Conservation (phyloP, 1,140 invertebrate species). For the Oedothorax gibbosus region DNA sequence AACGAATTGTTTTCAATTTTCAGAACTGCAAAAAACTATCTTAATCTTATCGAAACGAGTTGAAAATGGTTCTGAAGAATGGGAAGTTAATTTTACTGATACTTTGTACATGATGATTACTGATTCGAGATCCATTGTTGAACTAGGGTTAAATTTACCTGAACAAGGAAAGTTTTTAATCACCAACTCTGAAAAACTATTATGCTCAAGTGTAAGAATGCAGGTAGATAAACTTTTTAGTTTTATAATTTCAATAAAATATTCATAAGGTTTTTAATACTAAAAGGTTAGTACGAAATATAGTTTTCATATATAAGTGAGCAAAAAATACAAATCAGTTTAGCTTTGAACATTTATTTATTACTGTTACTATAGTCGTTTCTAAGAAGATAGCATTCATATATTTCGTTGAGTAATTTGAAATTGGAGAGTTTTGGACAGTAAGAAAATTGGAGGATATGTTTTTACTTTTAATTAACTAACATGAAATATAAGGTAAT, state of each 20-base stretch:
- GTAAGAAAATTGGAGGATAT: no score
- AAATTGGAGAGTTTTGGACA: no score
- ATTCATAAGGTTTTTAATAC: background rate
- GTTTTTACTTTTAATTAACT: no score
- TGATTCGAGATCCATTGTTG: conserved; percentile 35
- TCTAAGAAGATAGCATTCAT: no score
- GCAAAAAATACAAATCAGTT: no score
- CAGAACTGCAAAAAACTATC: conserved; percentile 48
- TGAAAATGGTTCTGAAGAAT: conserved; percentile 12
- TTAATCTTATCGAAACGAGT: conserved; percentile 8
- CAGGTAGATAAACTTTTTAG: conserved; percentile 14
- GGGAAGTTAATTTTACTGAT: conserved; percentile 52
- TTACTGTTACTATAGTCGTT: no score
- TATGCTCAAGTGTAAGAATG: conserved; percentile 28
- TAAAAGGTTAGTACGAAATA: background rate
- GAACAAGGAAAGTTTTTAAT: conserved; percentile 47
- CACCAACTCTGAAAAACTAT: conserved; percentile 16
- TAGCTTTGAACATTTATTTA: no score
- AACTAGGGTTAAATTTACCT: conserved; percentile 43
- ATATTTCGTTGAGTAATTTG: no score
- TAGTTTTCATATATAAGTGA: no score
- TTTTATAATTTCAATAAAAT: background rate
- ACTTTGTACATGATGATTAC: conserved; percentile 33
- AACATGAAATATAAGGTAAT: no score
- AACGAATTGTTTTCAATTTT: background rate